Conservation (phyloP, 1,140 invertebrate species). For the Pseudoatta argentina region DNA sequence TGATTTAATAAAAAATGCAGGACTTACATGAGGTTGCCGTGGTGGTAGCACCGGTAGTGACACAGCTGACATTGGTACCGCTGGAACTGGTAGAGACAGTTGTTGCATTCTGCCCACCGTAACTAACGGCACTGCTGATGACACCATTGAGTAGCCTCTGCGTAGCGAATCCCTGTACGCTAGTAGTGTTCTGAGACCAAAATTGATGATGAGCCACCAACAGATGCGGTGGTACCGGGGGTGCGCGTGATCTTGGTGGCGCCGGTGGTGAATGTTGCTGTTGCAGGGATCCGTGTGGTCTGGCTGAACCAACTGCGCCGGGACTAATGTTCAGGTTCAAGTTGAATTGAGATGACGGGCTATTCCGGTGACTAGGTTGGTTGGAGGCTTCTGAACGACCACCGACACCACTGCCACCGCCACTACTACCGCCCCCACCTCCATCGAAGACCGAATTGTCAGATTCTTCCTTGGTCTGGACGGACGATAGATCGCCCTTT, state of each 20-base stretch:
- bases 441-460: conserved; percentile 87
- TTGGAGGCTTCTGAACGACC: conserved; percentile 77
- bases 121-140: conserved; percentile 85
- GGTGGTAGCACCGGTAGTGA: conserved; percentile 57
- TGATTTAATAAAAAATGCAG: conserved; percentile 7
- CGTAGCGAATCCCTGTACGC: conserved; percentile 87
- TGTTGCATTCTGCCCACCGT: conserved; percentile 82
- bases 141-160: conserved; percentile 85
- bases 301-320: conserved; percentile 77
- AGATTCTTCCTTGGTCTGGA: conserved; percentile 85
- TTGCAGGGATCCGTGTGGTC: conserved; percentile 72
- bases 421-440: conserved; percentile 77
- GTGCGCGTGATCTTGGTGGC: conserved; percentile 81
- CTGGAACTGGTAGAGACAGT: conserved; percentile 67
- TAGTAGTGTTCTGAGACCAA: conserved; percentile 83
- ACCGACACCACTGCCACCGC: conserved; percentile 78
- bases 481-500: conserved; percentile 80
- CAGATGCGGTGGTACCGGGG: conserved; percentile 85
- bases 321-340: conserved; percentile 81
- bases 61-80: conserved; percentile 65
- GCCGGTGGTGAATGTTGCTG: conserved; percentile 83
- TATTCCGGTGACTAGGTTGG: conserved; percentile 82
- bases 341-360: conserved; percentile 84
- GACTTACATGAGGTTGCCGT: conserved; percentile 77
- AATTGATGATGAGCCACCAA: conserved; percentile 86